Base-by-base conservation (phyloP, 2,888 invertebrate genomes). In the Melinopterus prodromus region DNA sequence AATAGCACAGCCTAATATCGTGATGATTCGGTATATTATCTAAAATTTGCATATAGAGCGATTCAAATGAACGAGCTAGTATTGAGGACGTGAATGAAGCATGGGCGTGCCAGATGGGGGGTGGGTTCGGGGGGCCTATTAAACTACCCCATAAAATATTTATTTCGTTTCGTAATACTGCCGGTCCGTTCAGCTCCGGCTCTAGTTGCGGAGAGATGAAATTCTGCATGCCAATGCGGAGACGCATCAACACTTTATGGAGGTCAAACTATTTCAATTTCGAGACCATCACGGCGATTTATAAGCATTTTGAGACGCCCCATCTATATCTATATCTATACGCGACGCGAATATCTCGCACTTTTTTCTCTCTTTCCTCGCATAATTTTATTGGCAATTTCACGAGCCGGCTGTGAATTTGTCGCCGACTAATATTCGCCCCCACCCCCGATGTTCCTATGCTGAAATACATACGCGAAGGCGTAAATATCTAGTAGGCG, bases 81-180 rank as follows among this genome's bases (percentile, higher is more conserved):
- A 12, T 53, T 9, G 53, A 53, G 12, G 53, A 53, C 53, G 53
- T 9, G 12, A 12, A 53, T 53, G 53, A 53, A 12, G 9, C 53
- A 53, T 53, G 5, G 53, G 53, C 53, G 53, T 53, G 53, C 53
- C 26, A 12, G 53, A 9, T 2, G 53, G 38, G 53, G 53, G 7
- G 53, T 53, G 53, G 7, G 53, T 53, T 53, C 53, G 12, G 53
- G 53, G 53, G 12, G 53, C 53, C 53, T 53, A 53, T 53, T 53
- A 53, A 53, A 53, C 53, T 53, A 53, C 53, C 53, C 53, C 53
- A 53, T 53, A 53, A 53, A 53, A 53, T 53, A 53, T 53, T 53
- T 53, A 53, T 53, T 53, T 53, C 53, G 53, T 53, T 12, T 53
- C 53, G 53, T 53, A 53, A 53, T 53, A 53, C 12, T 6, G 53